phyloP scores from a whole-genome alignment of 2,888 invertebrate species.

The Heliconius ethilla region DNA sequence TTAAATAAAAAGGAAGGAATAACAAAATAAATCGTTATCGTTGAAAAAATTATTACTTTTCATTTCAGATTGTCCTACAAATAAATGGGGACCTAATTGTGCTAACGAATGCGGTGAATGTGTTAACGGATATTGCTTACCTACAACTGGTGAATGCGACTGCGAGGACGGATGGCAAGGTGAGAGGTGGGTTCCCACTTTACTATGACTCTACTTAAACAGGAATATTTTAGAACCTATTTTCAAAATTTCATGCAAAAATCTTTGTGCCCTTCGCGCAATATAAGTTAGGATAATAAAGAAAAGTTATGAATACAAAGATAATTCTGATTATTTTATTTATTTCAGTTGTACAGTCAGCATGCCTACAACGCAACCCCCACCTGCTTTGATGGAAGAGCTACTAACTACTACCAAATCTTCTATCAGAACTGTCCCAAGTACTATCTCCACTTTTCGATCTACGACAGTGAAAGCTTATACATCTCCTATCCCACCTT shows the following conservation, averaged over 20 bases:
- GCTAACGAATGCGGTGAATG: slow-evolving; percentile 84
- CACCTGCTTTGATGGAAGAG: slow-evolving; percentile 62
- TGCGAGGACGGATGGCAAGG: slow-evolving; percentile 87
- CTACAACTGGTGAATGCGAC: slow-evolving; percentile 83
- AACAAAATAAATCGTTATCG: background rate
- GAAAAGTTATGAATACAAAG: background rate
- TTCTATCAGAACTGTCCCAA: slow-evolving; percentile 50
- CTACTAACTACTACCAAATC: slow-evolving; percentile 67
- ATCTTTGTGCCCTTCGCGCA: background rate
- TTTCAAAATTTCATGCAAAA: background rate
- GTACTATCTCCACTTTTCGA: slow-evolving; percentile 53
- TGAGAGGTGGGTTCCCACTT: slow-evolving; percentile 82
- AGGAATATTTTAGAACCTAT: background rate
- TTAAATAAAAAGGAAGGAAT: no score
- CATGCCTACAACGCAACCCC: slow-evolving; percentile 61
- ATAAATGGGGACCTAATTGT: slow-evolving; percentile 90
- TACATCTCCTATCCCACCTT: slow-evolving; percentile 30
- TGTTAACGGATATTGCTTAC: slow-evolving; percentile 83
- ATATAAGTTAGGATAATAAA: background rate
- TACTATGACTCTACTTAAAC: slow-evolving; percentile 26
- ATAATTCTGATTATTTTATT: background rate
- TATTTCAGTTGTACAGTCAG: slow-evolving; percentile 72
- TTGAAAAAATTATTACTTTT: background rate
- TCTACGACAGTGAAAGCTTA: slow-evolving; percentile 47
- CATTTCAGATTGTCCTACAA: slow-evolving; percentile 84